Evolutionary conservation across 2,113 vertebrate species (phyloP).

Genomic region (Plecturocebus donacophilus): DNA sequence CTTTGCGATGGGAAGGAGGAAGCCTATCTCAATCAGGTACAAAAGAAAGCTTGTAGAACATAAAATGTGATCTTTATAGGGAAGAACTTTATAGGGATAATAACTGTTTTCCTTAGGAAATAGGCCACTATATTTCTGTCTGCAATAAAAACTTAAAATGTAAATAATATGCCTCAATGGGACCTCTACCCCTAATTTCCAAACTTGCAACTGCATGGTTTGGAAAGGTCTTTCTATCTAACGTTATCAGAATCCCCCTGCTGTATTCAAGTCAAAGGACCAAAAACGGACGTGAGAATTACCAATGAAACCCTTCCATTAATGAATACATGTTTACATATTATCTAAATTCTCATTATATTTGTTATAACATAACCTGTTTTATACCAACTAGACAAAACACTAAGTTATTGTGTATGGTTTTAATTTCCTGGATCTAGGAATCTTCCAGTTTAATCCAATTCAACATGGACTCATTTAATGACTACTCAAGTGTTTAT

Average conservation of each 20-base stretch:
- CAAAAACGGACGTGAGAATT: neutral
- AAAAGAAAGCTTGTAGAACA: neutral
- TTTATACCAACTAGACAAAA: neutral
- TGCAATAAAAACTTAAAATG: neutral
- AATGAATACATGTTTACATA: neutral
- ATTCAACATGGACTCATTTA: neutral
- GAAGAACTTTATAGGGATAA: neutral
- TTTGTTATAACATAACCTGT: neutral
- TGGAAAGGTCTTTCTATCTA: neutral
- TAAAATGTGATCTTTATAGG: neutral
- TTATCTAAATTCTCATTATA: neutral
- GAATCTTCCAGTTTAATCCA: conserved; percentile 2
- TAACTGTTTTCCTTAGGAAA: neutral
- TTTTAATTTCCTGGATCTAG: neutral
- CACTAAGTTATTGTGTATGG: neutral
- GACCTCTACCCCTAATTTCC: neutral
- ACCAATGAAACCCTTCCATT: neutral
- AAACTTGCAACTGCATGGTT: too few species aligned
- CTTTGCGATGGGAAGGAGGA: too few species aligned
- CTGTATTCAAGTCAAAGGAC: neutral
- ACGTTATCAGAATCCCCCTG: neutral
- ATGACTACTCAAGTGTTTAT: neutral
- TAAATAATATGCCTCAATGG: neutral
- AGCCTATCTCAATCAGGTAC: neutral
- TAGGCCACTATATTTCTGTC: neutral